Conservation (phyloP, 2,113 vertebrate species). For the Romanogobio albipinnatus region DNA sequence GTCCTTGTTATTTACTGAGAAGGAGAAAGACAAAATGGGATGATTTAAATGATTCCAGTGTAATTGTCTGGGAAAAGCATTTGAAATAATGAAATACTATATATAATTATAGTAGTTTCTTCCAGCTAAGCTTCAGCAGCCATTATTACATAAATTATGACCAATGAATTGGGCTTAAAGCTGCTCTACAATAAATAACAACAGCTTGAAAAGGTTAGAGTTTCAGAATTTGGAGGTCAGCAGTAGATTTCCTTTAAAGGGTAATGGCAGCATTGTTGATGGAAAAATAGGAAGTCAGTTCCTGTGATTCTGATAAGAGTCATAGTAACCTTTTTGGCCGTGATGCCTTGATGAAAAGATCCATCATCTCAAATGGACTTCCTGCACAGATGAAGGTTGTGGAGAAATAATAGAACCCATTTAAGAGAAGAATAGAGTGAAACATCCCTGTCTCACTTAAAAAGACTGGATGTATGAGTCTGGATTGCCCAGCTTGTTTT, state of each 20-base stretch:
- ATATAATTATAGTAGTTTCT: conserved; percentile 40
- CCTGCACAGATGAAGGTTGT: conserved; percentile 5
- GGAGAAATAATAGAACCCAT: conserved; percentile 14
- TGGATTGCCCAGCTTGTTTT: not conserved
- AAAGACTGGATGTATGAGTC: not conserved
- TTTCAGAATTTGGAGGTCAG: not conserved
- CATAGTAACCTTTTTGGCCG: conserved; percentile 8
- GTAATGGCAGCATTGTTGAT: conserved; percentile 26
- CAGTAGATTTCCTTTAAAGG: conserved; percentile 24
- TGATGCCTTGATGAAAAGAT: conserved; percentile 20
- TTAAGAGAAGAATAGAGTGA: conserved; percentile 11
- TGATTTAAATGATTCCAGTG: conserved; percentile 42
- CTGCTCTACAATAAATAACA: conserved; percentile 7
- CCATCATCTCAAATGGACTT: conserved; percentile 14
- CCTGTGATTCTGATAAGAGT: conserved; percentile 33
- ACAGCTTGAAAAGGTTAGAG: not conserved
- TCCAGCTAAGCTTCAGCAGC: not conserved
- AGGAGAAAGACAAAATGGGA: not conserved
- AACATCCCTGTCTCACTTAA: not conserved
- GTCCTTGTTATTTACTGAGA: not conserved
- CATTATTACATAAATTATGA: conserved; percentile 15
- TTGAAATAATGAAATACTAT: conserved; percentile 38
- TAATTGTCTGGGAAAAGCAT: conserved; percentile 45
- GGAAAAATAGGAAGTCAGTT: conserved; percentile 27
- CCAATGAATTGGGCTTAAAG: not conserved